Evolutionary conservation across 2,888 invertebrate species (phyloP).

Genomic region (Cyclophora punctaria): DNA sequence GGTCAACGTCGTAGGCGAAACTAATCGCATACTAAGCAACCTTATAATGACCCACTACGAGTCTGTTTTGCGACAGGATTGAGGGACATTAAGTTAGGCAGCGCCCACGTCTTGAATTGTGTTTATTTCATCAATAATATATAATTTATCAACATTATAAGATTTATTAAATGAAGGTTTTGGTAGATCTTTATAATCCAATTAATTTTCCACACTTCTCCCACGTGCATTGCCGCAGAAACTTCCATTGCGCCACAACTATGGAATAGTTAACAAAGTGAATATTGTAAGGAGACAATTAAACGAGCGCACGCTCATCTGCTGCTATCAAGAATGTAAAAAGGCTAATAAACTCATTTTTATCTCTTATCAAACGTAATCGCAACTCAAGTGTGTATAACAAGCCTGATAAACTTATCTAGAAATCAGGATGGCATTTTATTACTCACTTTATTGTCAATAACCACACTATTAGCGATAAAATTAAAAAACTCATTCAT

Average conservation of each 20-base stretch:
- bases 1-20: conserved; percentile 66
- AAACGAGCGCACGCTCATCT: conserved; percentile 1
- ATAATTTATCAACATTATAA: no score
- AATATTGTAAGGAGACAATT: no score
- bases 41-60: conserved; percentile 63
- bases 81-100: conserved; percentile 52
- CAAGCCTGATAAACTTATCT: conserved; percentile 56
- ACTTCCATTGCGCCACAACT: no score
- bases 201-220: no score
- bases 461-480: conserved; percentile 32
- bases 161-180: no score
- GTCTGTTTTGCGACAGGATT: conserved; percentile 58
- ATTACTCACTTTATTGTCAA: conserved; percentile 35
- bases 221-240: no score
- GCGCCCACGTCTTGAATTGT: conserved; percentile 52
- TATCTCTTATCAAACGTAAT: conserved; percentile 57
- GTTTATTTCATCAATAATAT: conserved; percentile 26
- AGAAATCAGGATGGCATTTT: conserved; percentile 48
- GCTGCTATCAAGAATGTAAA: conserved; percentile 29
- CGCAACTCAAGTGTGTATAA: conserved; percentile 46
- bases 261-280: no score
- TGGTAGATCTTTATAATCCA: no score
- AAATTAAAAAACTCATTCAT: conserved; percentile 38
- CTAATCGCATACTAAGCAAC: conserved; percentile 65
- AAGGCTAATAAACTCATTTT: conserved; percentile 60